phyloP scores from a whole-genome alignment of 2,113 vertebrate species.

The Xenopus borealis region DNA sequence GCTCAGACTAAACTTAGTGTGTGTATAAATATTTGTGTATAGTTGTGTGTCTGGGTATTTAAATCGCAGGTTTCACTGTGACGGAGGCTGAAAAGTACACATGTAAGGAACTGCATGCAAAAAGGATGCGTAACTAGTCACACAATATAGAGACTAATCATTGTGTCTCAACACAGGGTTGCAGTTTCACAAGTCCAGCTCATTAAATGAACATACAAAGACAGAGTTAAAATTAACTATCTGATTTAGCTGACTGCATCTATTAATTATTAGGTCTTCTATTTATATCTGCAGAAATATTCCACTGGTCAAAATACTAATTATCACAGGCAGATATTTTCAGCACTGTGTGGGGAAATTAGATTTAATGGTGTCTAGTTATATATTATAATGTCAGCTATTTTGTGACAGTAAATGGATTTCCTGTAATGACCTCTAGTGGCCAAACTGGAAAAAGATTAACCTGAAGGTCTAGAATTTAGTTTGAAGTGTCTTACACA shows the following conservation, averaged over 20 bases:
- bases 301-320: constrained; percentile 35
- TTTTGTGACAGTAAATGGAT: constrained; percentile 31
- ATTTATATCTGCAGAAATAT: constrained; percentile 25
- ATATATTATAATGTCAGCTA: constrained; percentile 26
- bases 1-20: too few relatives aligned
- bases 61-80: too few relatives aligned
- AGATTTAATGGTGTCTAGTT: constrained; percentile 23
- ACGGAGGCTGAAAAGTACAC: too few relatives aligned
- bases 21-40: too few relatives aligned
- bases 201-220: background rate
- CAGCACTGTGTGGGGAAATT: constrained; percentile 27
- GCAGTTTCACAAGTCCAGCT: background rate
- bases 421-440: constrained; percentile 40
- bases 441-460: constrained; percentile 1
- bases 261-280: constrained; percentile 37
- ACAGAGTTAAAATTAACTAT: constrained; percentile 16
- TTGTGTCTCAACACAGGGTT: too few relatives aligned
- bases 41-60: too few relatives aligned
- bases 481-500: too few relatives aligned
- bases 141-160: too few relatives aligned
- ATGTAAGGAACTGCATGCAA: too few relatives aligned
- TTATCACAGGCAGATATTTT: constrained; percentile 41
- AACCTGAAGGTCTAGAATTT: too few relatives aligned
- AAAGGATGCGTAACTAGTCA: too few relatives aligned
- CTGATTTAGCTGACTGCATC: constrained; percentile 19